Base-by-base conservation (phyloP, 2,797 vertebrate genomes). In the Ataeniobius toweri region DNA sequence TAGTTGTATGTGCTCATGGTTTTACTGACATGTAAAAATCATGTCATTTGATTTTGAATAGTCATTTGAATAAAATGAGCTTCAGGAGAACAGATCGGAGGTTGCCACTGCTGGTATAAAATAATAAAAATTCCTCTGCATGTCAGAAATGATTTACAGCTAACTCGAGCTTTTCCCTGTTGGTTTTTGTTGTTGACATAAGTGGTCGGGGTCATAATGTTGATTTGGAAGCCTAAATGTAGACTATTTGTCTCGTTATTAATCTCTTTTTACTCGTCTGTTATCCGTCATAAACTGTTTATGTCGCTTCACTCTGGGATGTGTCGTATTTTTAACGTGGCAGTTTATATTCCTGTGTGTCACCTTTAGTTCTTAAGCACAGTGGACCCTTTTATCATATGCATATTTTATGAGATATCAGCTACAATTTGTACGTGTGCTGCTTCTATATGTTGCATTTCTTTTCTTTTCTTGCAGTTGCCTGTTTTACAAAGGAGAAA, bases 381-480 rank as follows among this genome's bases (percentile, higher is more conserved):
- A 79, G 77, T 75, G 73, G 44, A 73, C 3, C 67, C 77, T 89
- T 88, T 87, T 79, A 76, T 46, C 0, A n/a, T 16, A 22, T 91
- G 67, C 75, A 90, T 89, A 63, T 88, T 91, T 89, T 20, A 89
- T 88, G 81, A 87, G 71, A 56, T 53, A 87, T 71, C 80, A 70
- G 56, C 74, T 75, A 24, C 48, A 53, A 26, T 88, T 81, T 87
- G 67, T 63, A 67, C 61, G 80, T 9, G 71, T 16, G 0, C 5
- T 5, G 72, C 50, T 74, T 69, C n/a, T 50, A 2, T 28, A 1
- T 26, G 50, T 13, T 18, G 50, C 69, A 71, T 65, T 77, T 44
- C 65, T 76, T 46, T 78, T 24, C 51, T 59, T 39, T 18, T 39
- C 36, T 59, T 73, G 16, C n/a, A 68, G 44, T 28, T 58, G 63